Evolutionary conservation across 2,113 vertebrate species (phyloP).

Genomic region (Protomyctophum bolini): DNA sequence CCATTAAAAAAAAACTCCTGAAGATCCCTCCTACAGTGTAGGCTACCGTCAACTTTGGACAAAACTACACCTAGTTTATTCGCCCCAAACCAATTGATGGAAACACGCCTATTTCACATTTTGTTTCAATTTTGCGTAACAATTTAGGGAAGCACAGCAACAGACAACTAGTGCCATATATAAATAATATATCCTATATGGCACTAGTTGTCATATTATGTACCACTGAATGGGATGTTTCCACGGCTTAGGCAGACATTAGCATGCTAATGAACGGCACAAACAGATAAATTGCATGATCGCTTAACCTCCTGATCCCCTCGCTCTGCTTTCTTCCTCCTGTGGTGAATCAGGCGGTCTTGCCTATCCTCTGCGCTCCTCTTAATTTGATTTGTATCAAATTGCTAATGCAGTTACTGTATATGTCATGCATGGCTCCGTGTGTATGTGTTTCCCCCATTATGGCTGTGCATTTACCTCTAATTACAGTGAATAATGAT

Average conservation of each 20-base stretch:
- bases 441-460: constrained; percentile 61
- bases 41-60: no score
- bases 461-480: constrained; percentile 58
- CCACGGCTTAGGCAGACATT: constrained; percentile 19
- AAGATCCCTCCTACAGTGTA: no score
- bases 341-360: constrained; percentile 55
- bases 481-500: constrained; percentile 63
- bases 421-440: constrained; percentile 52
- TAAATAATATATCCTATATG: no score
- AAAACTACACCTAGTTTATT: no score
- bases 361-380: constrained; percentile 36
- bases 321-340: constrained; percentile 32
- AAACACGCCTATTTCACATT: no score
- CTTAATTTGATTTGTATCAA: constrained; percentile 72
- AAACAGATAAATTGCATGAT: constrained; percentile 46
- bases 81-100: no score
- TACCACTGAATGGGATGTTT: constrained; percentile 26
- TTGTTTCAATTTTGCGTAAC: no score
- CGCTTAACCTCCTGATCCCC: constrained; percentile 62
- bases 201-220: no score
- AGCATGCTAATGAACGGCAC: constrained; percentile 38
- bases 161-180: no score
- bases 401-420: constrained; percentile 67
- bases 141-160: no score
- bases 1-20: no score